These are phyloP conservation scores for Carcharodon carcharias DNA, from an alignment of 2,797 vertebrate species.

Conservation along the genomic window DNA sequence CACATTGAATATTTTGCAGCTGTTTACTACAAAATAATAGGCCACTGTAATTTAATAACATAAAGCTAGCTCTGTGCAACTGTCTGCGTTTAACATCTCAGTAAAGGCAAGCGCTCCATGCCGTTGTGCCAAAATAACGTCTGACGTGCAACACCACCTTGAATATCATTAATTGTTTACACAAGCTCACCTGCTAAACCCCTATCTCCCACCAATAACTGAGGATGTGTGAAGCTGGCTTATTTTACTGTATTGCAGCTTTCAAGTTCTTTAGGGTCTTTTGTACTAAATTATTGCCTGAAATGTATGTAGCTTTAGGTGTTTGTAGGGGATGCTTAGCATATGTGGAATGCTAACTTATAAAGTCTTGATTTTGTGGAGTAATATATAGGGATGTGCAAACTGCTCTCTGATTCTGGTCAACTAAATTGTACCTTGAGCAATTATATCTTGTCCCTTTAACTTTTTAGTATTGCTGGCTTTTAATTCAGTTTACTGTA, in stretches of 20 bases:
- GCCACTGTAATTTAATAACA: neutral
- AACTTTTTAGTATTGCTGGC: neutral
- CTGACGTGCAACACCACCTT: neutral
- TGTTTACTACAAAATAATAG: slow-evolving; percentile 4
- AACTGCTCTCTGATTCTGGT: slow-evolving; percentile 22
- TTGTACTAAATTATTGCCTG: slow-evolving; percentile 37
- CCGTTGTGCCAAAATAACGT: neutral
- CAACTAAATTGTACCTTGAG: neutral
- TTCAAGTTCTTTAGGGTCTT: slow-evolving; percentile 29
- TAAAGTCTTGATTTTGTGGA: slow-evolving; percentile 34
- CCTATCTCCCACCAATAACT: neutral
- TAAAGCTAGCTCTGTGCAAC: slow-evolving; percentile 2
- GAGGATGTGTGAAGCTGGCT: slow-evolving; percentile 27
- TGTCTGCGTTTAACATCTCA: slow-evolving; percentile 8
- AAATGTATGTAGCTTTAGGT: slow-evolving; percentile 36
- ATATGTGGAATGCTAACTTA: slow-evolving; percentile 35
- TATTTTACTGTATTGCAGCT: slow-evolving; percentile 35
- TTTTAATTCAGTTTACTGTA: neutral
- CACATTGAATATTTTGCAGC: neutral
- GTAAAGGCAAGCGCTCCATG: neutral
- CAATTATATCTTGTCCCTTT: neutral
- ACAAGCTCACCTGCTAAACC: neutral
- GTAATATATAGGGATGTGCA: slow-evolving; percentile 29
- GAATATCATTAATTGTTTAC: slow-evolving; percentile 31
- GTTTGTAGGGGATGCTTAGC: slow-evolving; percentile 29